phyloP scores from a whole-genome alignment of 2,113 vertebrate genomes.

The Anoura caudifer region DNA sequence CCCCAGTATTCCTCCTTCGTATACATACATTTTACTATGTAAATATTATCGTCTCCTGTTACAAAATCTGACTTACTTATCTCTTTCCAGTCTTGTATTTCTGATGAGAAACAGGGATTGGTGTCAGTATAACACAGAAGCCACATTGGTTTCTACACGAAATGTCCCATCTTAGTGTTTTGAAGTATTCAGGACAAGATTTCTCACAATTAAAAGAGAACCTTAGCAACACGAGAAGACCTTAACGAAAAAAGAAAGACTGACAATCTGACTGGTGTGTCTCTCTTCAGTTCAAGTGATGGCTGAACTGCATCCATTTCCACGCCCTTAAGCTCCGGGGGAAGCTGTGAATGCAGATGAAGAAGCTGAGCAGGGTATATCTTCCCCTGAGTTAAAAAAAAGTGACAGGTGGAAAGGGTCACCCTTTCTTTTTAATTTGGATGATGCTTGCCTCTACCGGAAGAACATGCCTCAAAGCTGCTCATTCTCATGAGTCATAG shows the following conservation, averaged over 20 bases:
- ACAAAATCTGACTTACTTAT: not conserved
- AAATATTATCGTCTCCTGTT: not conserved
- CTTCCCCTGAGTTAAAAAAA: not conserved
- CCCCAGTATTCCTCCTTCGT: not conserved
- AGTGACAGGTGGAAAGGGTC: not conserved
- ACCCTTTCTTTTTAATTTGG: not conserved
- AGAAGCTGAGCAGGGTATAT: not conserved
- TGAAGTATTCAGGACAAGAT: not conserved
- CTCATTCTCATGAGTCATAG: not conserved
- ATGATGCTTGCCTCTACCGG: not conserved
- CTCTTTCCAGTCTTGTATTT: not conserved
- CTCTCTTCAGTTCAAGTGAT: not conserved
- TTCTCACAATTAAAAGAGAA: not conserved
- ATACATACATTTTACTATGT: not conserved
- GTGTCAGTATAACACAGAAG: not conserved
- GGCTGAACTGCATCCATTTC: not conserved
- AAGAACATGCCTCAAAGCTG: not conserved
- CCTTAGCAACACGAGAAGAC: not conserved
- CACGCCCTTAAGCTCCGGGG: not conserved
- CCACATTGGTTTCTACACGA: not conserved
- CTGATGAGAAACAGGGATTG: not conserved
- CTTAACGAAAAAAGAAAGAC: not conserved
- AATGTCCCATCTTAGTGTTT: not conserved
- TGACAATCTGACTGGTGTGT: not conserved
- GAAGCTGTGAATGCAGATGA: not conserved